Percentiles rank a stretch among this genome's conserved stretches.
Evolutionary conservation across 1,140 invertebrate species (phyloP).

Genomic region (Apis florea): DNA sequence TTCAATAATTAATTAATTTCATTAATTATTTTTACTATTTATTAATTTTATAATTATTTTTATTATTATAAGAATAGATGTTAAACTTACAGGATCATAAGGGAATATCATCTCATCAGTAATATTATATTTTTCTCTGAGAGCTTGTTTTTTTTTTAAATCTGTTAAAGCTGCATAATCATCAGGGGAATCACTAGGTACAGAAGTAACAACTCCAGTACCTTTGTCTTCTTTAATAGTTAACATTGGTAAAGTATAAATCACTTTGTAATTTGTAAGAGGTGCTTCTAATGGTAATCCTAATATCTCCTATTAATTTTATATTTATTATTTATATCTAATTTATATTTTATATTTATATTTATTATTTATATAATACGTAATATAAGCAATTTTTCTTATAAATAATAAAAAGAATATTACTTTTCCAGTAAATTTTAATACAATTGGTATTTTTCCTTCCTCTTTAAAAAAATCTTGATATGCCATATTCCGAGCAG

Average conservation of each 20-base stretch:
- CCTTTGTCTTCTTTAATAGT: conserved; percentile 99
- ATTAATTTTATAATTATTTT: not conserved
- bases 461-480: conserved; percentile 94
- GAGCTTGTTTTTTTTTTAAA: conserved; percentile 95
- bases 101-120: conserved; percentile 96
- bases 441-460: conserved; percentile 88
- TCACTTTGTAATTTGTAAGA: conserved; percentile 88
- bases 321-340: conserved; percentile 20
- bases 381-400: not conserved
- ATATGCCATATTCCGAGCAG: conserved; percentile 97
- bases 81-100: conserved; percentile 86
- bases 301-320: conserved; percentile 83
- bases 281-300: conserved; percentile 92
- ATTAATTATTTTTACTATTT: conserved; percentile 25
- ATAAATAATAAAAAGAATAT: conserved; percentile 34
- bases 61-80: not conserved
- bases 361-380: conserved; percentile 1
- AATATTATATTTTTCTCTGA: conserved; percentile 96
- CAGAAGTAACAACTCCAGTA: conserved; percentile 98
- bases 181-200: conserved; percentile 99
- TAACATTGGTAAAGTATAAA: conserved; percentile 98
- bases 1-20: no score
- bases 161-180: conserved; percentile 98
- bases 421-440: conserved; percentile 88
- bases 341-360: no score